Conservation (phyloP, 2,113 vertebrate genomes). For the Aspiorhynchus laticeps region DNA sequence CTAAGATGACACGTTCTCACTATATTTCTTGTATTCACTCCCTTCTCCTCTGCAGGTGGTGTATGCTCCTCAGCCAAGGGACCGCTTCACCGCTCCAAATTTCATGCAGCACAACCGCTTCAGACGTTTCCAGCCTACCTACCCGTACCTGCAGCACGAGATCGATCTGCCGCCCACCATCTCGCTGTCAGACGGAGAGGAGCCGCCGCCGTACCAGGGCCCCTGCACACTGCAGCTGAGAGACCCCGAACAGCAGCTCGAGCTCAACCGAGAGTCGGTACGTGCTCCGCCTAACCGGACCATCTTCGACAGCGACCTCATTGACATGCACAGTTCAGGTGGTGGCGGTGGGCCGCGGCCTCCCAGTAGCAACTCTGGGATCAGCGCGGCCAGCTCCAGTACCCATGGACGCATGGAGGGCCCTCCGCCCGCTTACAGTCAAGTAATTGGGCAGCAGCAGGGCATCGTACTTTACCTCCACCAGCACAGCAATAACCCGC, state of each 20-base stretch:
- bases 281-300: slow-evolving; percentile 95
- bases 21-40: not conserved
- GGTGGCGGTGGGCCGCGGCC: slow-evolving; percentile 77
- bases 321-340: slow-evolving; percentile 80
- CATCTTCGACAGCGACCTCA: slow-evolving; percentile 96
- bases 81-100: slow-evolving; percentile 86
- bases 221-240: slow-evolving; percentile 93
- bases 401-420: slow-evolving; percentile 82
- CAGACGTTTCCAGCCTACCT: slow-evolving; percentile 98
- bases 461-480: slow-evolving; percentile 90
- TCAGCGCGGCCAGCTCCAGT: slow-evolving; percentile 86
- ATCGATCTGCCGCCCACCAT: slow-evolving; percentile 98
- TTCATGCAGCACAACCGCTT: slow-evolving; percentile 94
- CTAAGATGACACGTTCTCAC: not conserved
- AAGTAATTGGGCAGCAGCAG: slow-evolving; percentile 91
- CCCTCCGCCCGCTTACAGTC: slow-evolving; percentile 93
- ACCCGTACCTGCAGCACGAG: slow-evolving; percentile 94
- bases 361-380: slow-evolving; percentile 94
- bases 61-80: slow-evolving; percentile 86
- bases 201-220: slow-evolving; percentile 94
- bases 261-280: slow-evolving; percentile 95
- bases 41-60: slow-evolving; percentile 78
- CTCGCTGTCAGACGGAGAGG: slow-evolving; percentile 94
- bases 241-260: slow-evolving; percentile 96
- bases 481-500: slow-evolving; percentile 86